A percentile compares a stretch with the other conserved stretches of the same genome.
Conservation (phyloP, 2,888 invertebrate species). For the Chromoteleia sp. region DNA sequence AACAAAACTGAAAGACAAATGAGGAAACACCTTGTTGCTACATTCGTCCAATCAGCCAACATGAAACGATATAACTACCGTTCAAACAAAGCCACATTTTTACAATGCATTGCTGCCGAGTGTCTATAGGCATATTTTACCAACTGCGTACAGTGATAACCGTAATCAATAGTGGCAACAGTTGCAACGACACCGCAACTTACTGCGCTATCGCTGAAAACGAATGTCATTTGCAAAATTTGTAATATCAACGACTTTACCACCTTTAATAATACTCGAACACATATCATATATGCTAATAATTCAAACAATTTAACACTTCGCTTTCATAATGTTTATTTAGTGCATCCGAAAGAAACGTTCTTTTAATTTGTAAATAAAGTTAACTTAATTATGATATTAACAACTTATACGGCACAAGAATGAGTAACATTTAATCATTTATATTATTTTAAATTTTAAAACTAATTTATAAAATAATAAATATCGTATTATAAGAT, state of each 20-base stretch:
- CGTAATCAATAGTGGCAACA: conserved; percentile 48
- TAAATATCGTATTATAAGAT: no score
- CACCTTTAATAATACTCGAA: neutral
- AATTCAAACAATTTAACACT: conserved; percentile 6
- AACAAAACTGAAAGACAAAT: conserved; percentile 30
- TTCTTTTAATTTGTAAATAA: conserved; percentile 1
- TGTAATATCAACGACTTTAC: conserved; percentile 8
- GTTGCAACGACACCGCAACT: conserved; percentile 42
- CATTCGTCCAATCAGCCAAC: conserved; percentile 8
- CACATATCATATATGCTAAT: conserved; percentile 23
- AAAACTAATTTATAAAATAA: neutral
- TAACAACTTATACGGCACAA: no score
- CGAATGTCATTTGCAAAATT: conserved; percentile 25
- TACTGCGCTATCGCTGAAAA: conserved; percentile 11
- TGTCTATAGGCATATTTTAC: conserved; percentile 28
- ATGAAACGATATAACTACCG: neutral
- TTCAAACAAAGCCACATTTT: neutral
- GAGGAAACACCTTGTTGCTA: conserved; percentile 20
- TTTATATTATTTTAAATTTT: no score
- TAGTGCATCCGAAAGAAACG: conserved; percentile 8
- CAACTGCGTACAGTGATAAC: conserved; percentile 10
- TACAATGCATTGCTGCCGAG: neutral
- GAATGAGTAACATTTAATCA: no score
- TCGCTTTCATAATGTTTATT: conserved; percentile 10
- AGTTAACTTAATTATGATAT: no score